Percentiles rank a stretch among this genome's conserved stretches.
These are phyloP conservation scores for Phocoena phocoena DNA, from an alignment of 2,113 vertebrate species.

Conservation along the genomic window DNA sequence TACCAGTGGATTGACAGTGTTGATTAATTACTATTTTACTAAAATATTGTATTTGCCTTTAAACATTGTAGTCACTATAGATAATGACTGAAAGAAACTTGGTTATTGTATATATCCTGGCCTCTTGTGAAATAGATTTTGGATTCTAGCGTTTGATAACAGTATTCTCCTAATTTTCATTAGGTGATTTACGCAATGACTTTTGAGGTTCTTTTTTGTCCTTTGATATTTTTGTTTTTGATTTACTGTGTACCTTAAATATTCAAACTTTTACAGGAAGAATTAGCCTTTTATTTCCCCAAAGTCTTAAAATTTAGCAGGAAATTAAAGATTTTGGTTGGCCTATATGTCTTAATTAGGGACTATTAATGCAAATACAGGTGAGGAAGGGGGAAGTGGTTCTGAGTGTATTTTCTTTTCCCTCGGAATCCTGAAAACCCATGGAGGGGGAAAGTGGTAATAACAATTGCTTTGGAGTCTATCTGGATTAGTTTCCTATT, in stretches of 20 bases:
- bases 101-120: background rate
- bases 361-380: background rate
- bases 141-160: background rate
- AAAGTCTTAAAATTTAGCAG: background rate
- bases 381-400: background rate
- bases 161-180: background rate
- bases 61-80: background rate
- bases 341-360: background rate
- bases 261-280: background rate
- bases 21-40: background rate
- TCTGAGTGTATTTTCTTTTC: background rate
- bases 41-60: background rate
- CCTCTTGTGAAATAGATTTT: background rate
- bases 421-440: background rate
- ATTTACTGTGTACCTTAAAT: background rate
- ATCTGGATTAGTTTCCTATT: background rate
- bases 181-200: background rate
- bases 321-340: background rate
- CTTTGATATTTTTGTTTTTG: background rate
- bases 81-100: background rate
- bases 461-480: background rate
- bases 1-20: background rate
- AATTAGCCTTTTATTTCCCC: background rate
- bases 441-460: background rate
- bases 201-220: background rate